Evolutionary conservation across 2,113 vertebrate genomes (phyloP).

Genomic region (Vidua macroura): DNA sequence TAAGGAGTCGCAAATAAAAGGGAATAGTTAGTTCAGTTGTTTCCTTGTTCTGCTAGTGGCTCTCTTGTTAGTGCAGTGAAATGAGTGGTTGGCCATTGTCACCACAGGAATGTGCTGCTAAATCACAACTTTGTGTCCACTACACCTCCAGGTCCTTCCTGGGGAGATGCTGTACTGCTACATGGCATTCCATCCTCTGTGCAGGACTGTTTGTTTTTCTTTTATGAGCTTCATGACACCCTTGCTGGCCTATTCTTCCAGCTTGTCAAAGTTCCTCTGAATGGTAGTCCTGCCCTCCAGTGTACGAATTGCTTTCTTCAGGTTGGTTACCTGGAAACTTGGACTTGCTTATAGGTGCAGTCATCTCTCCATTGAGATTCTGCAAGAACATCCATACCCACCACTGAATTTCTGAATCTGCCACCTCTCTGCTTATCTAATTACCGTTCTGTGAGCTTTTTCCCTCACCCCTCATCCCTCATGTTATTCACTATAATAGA

Average conservation of each 20-base stretch:
- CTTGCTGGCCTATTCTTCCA: neutral
- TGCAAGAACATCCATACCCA: neutral
- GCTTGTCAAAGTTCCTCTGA: neutral
- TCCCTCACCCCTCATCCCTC: neutral
- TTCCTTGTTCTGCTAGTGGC: neutral
- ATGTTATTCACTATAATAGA: neutral
- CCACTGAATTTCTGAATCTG: neutral
- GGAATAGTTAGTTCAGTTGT: neutral
- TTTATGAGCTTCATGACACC: neutral
- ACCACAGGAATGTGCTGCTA: neutral
- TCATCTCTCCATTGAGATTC: neutral
- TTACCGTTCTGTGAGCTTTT: neutral
- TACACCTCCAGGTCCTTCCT: neutral
- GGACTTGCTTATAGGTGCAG: neutral
- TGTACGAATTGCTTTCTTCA: neutral
- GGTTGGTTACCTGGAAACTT: neutral
- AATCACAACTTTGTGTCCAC: neutral
- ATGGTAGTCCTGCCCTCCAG: neutral
- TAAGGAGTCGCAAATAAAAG: neutral
- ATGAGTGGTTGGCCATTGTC: neutral
- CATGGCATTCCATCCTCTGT: neutral
- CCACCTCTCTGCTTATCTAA: neutral
- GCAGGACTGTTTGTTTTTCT: neutral
- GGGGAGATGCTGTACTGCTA: neutral
- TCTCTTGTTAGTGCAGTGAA: neutral